Evolutionary conservation across 2,797 vertebrate species (phyloP), one percentile per base, ranked within the genome.

Genomic region (Macropodus opercularis): DNA sequence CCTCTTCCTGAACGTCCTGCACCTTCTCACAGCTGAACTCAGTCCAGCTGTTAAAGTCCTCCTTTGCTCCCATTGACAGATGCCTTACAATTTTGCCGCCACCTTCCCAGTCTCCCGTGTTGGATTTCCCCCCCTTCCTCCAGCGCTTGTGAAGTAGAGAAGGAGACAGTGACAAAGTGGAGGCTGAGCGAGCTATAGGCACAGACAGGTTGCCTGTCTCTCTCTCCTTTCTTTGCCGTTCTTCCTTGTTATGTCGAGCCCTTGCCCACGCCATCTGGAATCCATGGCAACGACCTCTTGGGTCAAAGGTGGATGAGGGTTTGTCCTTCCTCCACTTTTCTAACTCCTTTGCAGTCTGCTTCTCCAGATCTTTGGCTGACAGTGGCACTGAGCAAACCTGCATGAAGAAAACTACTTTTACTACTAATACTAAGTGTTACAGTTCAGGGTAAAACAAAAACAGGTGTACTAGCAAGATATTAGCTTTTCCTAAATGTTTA

Each of bases 311-410:
- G 0, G 93, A 94, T 4, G 87, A 88, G 0, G 95, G 91, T 4
- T 55, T 79, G 1, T 92, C 86, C 60, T 82, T 85, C 5, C 83
- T 86, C 90, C 94, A 93, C 75, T 79, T 93, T 38, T 82, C 53
- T 12, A 95, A 71, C 81, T 94, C 91, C 71, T 88, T 87, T 63
- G 88, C 89, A 0, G 87, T 92, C 66, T 90, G 93, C 50, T 84
- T 92, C 66, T 94, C 90, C 69, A 96, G 81, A 44, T 95, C 94
- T 40, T 65, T 87, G 51, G 81, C 80, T 0, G 95, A 94, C 47
- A 96, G 75, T 0, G 90, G 86, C 32, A 96, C 88, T 0, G 92
- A 86, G 50, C 94, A 92, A 21, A 96, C 94, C 95, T 96, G 83
- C 15, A 27, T 26, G 2, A 27, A 32, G 3, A 8, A 41, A 64